Evolutionary conservation across 2,113 vertebrate species (phyloP), one percentile per base, ranked within the genome.

Genomic region (Leptosomus discolor): DNA sequence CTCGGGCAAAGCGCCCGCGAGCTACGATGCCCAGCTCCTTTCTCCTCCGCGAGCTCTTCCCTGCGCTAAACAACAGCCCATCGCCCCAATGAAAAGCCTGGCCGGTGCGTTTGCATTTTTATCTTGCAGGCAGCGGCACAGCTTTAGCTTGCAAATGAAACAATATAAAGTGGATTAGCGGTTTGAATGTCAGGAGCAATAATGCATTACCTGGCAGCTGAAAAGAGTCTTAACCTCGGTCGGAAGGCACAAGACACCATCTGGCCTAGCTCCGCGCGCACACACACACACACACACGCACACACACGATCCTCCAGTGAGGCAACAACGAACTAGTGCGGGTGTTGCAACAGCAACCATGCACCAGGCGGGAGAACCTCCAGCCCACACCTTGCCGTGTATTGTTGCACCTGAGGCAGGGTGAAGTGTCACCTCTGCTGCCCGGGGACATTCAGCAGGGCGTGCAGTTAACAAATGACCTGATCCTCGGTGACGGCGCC

Each of bases 1-100:
- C 32, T 13, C 2, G 0, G 8, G 22, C 6, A 2, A 27, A 73
- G 32, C 0, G 20, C 46, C 46, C 3, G 5, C 2, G 1, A 65
- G 30, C 65, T 69, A 15, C 2, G 2, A 27, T 20, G 23, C 70
- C 20, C 8, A 22, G 4, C 61, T 39, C 30, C 1, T 29, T 67
- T 34, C 26, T 34, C 61, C 41, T n/a, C 58, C 6, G 9, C 30
- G 32, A 61, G 27, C 37, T 48, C 53, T 60, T 54, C 19, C 43
- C 24, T 0, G 3, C 5, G 13, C 76, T 68, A n/a, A 60, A 8
- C 5, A 68, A 37, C 57, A 77, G 57, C 68, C 11, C 30, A 24
- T 20, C 54, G 24, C 20, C 27, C 15, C 75, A 48, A 82, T 3
- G 58, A 79, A 39, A 45, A 73, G 58, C 61, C 70, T 3, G 27